Percentiles rank a stretch among this genome's conserved stretches.
Evolutionary conservation across 2,888 invertebrate genomes (phyloP).

Genomic region (Sepiola atlantica): DNA sequence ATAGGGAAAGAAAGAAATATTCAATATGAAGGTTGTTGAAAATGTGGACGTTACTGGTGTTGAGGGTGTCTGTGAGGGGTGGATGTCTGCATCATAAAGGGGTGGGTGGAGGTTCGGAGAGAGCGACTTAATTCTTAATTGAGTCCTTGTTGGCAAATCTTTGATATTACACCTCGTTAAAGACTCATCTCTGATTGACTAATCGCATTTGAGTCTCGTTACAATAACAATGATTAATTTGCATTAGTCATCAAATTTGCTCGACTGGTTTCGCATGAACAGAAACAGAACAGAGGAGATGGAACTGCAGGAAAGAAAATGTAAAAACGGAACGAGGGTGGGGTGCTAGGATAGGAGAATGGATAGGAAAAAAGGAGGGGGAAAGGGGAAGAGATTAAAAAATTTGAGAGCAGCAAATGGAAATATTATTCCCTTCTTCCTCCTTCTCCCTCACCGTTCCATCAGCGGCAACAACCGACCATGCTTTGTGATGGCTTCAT

Average conservation of each 20-base stretch:
- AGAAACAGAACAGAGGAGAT: background rate
- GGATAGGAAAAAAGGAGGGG: background rate
- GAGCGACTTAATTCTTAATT: conserved; percentile 12
- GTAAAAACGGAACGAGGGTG: background rate
- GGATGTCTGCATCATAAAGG: too few relatives aligned
- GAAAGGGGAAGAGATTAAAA: background rate
- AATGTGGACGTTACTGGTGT: background rate
- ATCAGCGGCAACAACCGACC: background rate
- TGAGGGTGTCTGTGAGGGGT: background rate
- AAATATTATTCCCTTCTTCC: background rate
- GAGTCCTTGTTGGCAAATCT: conserved; percentile 20
- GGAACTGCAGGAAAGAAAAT: too few relatives aligned
- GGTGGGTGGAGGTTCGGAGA: too few relatives aligned
- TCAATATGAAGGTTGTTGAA: background rate
- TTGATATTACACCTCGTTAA: conserved; percentile 22
- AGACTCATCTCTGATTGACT: background rate
- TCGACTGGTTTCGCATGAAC: background rate
- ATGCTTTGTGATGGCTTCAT: background rate
- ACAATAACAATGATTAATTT: conserved; percentile 32
- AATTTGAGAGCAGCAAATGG: background rate
- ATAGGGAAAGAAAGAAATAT: background rate
- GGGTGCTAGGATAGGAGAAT: background rate
- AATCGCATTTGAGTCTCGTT: conserved; percentile 12
- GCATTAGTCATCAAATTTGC: conserved; percentile 21
- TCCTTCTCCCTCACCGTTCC: background rate